Evolutionary conservation across 2,113 vertebrate species (phyloP).

Genomic region (Microcebus jonahi): DNA sequence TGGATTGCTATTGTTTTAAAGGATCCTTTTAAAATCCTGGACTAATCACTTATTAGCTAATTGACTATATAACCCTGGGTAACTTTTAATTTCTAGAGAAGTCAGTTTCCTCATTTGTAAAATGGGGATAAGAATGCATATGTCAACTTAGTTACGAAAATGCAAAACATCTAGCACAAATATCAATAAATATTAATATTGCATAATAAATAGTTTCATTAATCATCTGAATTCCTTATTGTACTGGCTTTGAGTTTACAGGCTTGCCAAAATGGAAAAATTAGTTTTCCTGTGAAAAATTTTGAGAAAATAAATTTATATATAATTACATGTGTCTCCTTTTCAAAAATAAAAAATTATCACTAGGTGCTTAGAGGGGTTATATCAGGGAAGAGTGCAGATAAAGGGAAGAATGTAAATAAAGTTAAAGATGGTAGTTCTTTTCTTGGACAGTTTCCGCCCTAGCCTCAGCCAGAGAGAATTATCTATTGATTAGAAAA

Average conservation of each 20-base stretch:
- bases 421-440: neutral
- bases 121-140: neutral
- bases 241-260: neutral
- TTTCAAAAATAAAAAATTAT: neutral
- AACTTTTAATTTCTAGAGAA: neutral
- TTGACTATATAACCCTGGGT: neutral
- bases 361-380: neutral
- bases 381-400: neutral
- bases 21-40: neutral
- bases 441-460: neutral
- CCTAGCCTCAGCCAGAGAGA: neutral
- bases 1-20: neutral
- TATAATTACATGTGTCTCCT: neutral
- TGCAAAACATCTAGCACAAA: neutral
- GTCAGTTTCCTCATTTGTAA: neutral
- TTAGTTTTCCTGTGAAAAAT: neutral
- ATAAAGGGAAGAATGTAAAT: neutral
- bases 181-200: neutral
- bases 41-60: neutral
- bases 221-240: neutral
- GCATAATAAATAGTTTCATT: neutral
- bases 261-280: neutral
- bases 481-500: constrained; percentile 33
- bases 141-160: neutral
- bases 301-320: neutral